Conservation (phyloP, 1,140 invertebrate genomes). For the Cydia fagiglandana region DNA sequence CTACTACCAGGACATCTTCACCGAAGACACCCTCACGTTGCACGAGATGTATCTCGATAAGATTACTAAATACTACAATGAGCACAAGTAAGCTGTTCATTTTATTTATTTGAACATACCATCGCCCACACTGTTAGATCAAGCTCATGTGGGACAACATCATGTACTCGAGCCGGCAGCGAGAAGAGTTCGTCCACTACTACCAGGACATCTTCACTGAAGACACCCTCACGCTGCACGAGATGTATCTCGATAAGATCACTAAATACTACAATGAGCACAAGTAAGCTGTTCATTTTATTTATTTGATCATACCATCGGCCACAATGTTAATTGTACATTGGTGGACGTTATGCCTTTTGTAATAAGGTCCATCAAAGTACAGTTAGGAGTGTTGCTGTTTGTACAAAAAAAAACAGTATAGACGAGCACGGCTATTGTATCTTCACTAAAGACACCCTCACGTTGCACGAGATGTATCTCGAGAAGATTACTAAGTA, state of each 20-base stretch:
- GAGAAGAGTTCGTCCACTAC: slow-evolving; percentile 82
- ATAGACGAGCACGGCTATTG: too few relatives aligned
- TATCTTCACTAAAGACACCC: slow-evolving; percentile 86
- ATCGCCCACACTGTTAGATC: too few relatives aligned
- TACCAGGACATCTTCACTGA: slow-evolving; percentile 85
- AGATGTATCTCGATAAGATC: slow-evolving; percentile 85
- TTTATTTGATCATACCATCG: too few relatives aligned
- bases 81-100: slow-evolving; percentile 78
- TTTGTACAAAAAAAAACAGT: too few relatives aligned
- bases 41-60: slow-evolving; percentile 87
- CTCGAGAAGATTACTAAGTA: slow-evolving; percentile 83
- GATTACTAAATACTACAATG: slow-evolving; percentile 83
- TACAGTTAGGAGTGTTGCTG: too few relatives aligned
- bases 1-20: slow-evolving; percentile 82
- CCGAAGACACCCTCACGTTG: slow-evolving; percentile 85
- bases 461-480: slow-evolving; percentile 87
- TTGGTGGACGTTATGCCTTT: too few relatives aligned
- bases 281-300: slow-evolving; percentile 60
- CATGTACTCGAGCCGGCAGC: slow-evolving; percentile 81
- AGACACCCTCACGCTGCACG: slow-evolving; percentile 86
- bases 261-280: slow-evolving; percentile 84
- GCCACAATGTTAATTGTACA: too few relatives aligned
- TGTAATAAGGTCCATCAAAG: too few relatives aligned
- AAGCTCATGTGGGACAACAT: slow-evolving; percentile 86
- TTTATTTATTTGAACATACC: too few relatives aligned